phyloP scores from a whole-genome alignment of 2,113 vertebrate genomes.

The Polypterus senegalus region DNA sequence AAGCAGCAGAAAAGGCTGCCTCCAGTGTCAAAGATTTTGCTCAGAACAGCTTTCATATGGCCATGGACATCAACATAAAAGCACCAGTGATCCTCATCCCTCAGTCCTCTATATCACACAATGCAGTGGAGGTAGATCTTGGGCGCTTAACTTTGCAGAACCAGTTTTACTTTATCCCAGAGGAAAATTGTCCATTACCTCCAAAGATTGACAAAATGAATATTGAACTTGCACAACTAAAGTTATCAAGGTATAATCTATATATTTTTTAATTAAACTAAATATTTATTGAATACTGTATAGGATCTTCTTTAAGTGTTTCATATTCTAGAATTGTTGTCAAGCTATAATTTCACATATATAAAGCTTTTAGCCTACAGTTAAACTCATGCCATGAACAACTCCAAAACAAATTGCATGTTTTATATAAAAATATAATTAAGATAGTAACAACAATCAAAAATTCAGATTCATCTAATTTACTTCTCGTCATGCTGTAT shows the following conservation, averaged over 20 bases:
- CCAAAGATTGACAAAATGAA: slow-evolving; percentile 73
- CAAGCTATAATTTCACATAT: too few species aligned
- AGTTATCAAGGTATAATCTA: slow-evolving; percentile 67
- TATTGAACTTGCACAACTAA: slow-evolving; percentile 69
- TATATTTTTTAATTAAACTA: not conserved
- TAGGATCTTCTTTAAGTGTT: too few species aligned
- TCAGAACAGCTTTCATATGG: slow-evolving; percentile 64
- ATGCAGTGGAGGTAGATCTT: slow-evolving; percentile 63
- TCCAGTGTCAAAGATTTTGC: slow-evolving; percentile 70
- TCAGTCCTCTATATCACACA: slow-evolving; percentile 55
- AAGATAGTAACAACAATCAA: too few species aligned
- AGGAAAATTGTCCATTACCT: slow-evolving; percentile 51
- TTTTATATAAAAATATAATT: too few species aligned
- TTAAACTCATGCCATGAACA: too few species aligned
- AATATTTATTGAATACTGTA: too few species aligned
- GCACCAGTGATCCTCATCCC: slow-evolving; percentile 70
- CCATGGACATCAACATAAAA: slow-evolving; percentile 64
- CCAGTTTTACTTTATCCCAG: slow-evolving; percentile 50
- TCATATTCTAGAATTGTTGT: too few species aligned
- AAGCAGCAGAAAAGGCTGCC: slow-evolving; percentile 79
- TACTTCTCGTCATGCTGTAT: too few species aligned
- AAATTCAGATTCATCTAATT: too few species aligned
- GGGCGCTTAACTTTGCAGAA: slow-evolving; percentile 68
- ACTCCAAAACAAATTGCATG: too few species aligned
- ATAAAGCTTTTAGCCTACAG: too few species aligned